A percentile compares a stretch with the other conserved stretches of the same genome.
Conservation (phyloP, 1,140 invertebrate species). For the Drosophila yakuba region DNA sequence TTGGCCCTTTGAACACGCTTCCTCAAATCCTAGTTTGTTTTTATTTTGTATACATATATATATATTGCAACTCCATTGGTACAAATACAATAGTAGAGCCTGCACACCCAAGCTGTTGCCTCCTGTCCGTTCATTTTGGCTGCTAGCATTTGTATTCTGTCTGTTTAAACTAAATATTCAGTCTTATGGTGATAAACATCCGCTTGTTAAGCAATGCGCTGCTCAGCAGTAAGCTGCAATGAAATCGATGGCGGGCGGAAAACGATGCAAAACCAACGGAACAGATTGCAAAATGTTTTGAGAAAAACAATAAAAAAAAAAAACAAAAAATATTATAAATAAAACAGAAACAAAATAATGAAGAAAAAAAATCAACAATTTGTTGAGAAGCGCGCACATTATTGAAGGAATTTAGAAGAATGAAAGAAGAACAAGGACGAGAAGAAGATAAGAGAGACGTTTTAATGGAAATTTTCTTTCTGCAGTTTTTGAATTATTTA, state of each 20-base stretch:
- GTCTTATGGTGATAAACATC: constrained; percentile 84
- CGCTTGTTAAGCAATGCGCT: constrained; percentile 83
- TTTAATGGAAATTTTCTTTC: constrained; percentile 82
- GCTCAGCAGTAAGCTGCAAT: constrained; percentile 56
- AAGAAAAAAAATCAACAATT: constrained; percentile 56
- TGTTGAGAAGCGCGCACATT: constrained; percentile 67
- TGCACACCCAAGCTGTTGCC: constrained; percentile 36
- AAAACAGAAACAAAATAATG: constrained; percentile 26
- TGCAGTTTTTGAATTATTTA: constrained; percentile 82
- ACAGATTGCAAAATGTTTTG: constrained; percentile 39
- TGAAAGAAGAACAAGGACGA: constrained; percentile 65
- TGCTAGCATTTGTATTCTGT: constrained; percentile 48
- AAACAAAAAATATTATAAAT: constrained; percentile 17
- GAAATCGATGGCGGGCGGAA: constrained; percentile 47
- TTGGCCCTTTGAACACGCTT: constrained; percentile 65
- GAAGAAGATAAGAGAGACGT: constrained; percentile 80
- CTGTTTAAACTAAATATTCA: constrained; percentile 84
- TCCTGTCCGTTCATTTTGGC: constrained; percentile 23
- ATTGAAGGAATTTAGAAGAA: constrained; percentile 51
- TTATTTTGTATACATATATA: constrained; percentile 7
- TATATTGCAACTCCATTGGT: constrained; percentile 25
- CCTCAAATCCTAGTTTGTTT: constrained; percentile 5
- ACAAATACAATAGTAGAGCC: not conserved
- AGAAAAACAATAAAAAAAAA: constrained; percentile 18
- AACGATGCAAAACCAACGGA: constrained; percentile 35